Base-by-base conservation (phyloP, 23 tunicate genomes). In the Halocynthia aurantium region DNA sequence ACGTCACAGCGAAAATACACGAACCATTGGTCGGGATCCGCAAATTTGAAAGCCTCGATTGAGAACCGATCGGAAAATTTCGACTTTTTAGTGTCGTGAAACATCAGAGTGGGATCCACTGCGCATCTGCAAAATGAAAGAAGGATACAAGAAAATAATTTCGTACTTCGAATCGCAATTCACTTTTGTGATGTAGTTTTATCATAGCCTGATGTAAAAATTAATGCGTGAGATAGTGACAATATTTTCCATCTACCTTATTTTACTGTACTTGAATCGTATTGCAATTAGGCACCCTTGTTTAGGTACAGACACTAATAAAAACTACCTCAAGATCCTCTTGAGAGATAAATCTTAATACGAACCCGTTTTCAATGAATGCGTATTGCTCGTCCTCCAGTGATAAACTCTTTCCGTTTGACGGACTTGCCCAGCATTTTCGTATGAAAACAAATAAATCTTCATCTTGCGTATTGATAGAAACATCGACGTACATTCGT, bases 1-100 rank as follows among this genome's bases (percentile, higher is more conserved):
- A 85, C 90, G 76, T 85, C 84, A 85, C 90, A 85, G 40, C 74
- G 90, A 44, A 85, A 74, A 69, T 80, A 85, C 21, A 85, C 75
- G 55, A 55, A 66, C 21, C 76, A 74, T 15, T 22, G 19, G 17
- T 68, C 15, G 6, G 83, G 76, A 67, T 85, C 90, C 60, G 21
- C 22, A 44, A 85, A 85, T 56, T 85, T 85, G 69, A 85, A 85
- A 0, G 90, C 52, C 52, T 85, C 80, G 40, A 85, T 85, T 6
- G 84, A 69, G 57, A 71, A 85, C 22, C 86, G 56, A 9, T 65
- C 81, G 31, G 56, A 52, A 22, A 58, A 58, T 13, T 58, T 15
- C 17, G 49, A 10, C 50, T 73, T 67, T 20, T 57, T 50, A 15
- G 10, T 64, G 52, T 75, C 65, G 60, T 62, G 82, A 50, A 85